These are phyloP conservation scores for Pseudopodoces humilis DNA, from an alignment of 2,113 vertebrate species.

Conservation along the genomic window DNA sequence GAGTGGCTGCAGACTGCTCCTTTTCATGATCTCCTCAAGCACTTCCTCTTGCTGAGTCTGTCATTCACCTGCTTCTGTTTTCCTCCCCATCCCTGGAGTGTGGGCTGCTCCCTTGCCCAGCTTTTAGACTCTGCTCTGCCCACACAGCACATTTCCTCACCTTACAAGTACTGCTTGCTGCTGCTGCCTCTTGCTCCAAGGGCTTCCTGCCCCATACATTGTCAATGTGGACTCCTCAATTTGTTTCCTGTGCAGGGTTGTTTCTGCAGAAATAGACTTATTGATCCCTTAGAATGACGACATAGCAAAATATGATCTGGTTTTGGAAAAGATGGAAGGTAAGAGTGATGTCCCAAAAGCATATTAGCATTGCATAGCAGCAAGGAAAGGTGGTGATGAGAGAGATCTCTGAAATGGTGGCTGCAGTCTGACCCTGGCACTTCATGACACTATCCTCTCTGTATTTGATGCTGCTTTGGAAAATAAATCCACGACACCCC, in stretches of 20 bases:
- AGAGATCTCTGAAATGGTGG: not conserved
- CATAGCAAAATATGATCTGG: not conserved
- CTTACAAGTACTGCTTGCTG: not conserved
- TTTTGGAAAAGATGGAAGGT: not conserved
- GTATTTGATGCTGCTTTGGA: not conserved
- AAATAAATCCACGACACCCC: not conserved
- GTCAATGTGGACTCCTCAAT: not conserved
- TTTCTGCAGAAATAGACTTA: not conserved
- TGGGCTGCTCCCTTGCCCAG: not conserved
- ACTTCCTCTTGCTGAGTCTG: not conserved
- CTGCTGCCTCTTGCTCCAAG: not conserved
- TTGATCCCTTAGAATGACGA: not conserved
- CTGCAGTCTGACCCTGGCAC: not conserved
- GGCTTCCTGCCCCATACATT: not conserved
- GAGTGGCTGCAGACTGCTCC: not conserved
- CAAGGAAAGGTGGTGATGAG: not conserved
- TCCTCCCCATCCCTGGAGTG: not conserved
- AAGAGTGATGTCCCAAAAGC: not conserved
- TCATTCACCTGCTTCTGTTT: not conserved
- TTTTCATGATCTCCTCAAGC: not conserved
- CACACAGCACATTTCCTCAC: not conserved
- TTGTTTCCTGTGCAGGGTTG: not conserved
- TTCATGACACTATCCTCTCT: fast-evolving
- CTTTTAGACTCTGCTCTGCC: not conserved
- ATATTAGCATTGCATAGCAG: not conserved